A percentile compares a stretch with the other conserved stretches of the same genome.
phyloP scores from a whole-genome alignment of 2,113 vertebrate species.

The Brachypteracias leptosomus region DNA sequence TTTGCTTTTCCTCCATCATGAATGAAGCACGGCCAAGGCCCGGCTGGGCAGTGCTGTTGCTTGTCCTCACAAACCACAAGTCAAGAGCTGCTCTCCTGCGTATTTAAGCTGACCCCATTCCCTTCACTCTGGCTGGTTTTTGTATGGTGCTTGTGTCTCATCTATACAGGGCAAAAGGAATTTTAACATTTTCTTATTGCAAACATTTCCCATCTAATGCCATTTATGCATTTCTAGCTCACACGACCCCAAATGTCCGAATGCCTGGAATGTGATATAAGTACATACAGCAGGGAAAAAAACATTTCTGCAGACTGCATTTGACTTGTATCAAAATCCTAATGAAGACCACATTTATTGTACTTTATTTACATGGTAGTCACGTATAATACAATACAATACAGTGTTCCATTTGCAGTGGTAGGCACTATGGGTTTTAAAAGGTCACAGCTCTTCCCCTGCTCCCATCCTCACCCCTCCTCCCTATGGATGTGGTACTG shows the following conservation, averaged over 20 bases:
- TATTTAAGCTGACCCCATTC: background rate
- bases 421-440: conserved; percentile 34
- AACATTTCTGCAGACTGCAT: conserved; percentile 14
- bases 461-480: background rate
- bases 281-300: background rate
- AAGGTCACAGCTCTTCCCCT: conserved; percentile 11
- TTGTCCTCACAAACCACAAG: background rate
- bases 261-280: background rate
- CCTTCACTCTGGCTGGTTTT: background rate
- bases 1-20: background rate
- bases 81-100: background rate
- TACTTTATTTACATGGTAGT: conserved; percentile 36
- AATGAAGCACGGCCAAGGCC: background rate
- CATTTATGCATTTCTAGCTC: background rate
- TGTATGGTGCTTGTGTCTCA: background rate
- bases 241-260: background rate
- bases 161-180: background rate
- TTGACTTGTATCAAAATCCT: conserved; percentile 42
- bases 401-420: conserved; percentile 23
- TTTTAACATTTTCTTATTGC: background rate
- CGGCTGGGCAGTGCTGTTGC: background rate
- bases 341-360: conserved; percentile 27
- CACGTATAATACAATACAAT: conserved; percentile 5
- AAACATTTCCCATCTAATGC: background rate
- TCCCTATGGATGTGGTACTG: background rate